These are phyloP conservation scores for Cercopithecus petaurista DNA, from an alignment of 2,797 vertebrate genomes.

Conservation along the genomic window DNA sequence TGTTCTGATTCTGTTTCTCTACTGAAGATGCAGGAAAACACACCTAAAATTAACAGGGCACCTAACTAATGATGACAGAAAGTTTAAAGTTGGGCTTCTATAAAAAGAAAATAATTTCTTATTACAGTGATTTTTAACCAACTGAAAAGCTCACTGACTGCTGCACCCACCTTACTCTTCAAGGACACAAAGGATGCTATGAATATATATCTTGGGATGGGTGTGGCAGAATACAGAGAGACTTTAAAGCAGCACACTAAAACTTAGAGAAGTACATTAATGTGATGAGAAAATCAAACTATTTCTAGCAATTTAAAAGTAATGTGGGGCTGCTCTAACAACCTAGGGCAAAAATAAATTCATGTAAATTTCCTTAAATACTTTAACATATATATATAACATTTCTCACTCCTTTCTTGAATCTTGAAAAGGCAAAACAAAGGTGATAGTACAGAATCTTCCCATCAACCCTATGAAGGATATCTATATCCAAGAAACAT, in stretches of 20 bases:
- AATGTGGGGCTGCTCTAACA: neutral
- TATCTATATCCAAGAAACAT: constrained; percentile 15
- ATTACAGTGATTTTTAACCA: neutral
- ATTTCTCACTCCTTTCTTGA: constrained; percentile 33
- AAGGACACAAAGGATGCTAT: neutral
- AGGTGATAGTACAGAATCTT: constrained; percentile 20
- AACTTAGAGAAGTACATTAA: neutral
- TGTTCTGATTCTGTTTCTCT: constrained; percentile 21
- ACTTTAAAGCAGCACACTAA: constrained; percentile 13
- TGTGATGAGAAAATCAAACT: neutral
- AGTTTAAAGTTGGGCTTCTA: neutral
- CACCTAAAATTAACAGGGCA: neutral
- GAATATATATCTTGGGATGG: neutral
- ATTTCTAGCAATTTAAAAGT: constrained; percentile 27
- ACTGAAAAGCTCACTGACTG: neutral
- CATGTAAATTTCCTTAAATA: neutral
- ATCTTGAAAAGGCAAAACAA: constrained; percentile 19
- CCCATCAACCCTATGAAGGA: constrained; percentile 9
- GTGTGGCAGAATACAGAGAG: neutral
- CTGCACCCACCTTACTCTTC: neutral
- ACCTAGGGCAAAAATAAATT: constrained; percentile 1
- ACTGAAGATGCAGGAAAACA: constrained; percentile 17
- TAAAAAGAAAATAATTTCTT: neutral
- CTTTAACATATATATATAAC: neutral
- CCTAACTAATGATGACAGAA: neutral